Evolutionary conservation across 1,140 invertebrate species (phyloP).

Genomic region (Eulimnadia texana): DNA sequence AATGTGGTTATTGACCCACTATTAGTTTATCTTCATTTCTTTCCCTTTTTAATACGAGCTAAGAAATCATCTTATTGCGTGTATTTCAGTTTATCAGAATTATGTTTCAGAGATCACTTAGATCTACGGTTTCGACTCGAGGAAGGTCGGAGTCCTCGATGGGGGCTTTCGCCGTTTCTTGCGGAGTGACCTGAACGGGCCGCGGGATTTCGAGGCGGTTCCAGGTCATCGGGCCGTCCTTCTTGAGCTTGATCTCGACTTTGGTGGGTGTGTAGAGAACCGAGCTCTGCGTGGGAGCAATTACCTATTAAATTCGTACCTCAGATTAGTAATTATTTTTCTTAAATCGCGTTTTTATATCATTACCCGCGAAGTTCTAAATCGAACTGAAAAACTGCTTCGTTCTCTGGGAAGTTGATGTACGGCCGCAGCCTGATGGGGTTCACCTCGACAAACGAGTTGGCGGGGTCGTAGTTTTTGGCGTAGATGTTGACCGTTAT

Average conservation of each 20-base stretch:
- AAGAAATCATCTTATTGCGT: too few species aligned
- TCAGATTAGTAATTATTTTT: too few species aligned
- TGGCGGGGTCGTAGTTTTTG: constrained; percentile 69
- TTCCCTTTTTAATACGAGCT: too few species aligned
- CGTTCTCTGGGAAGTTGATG: constrained; percentile 64
- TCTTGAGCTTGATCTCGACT: constrained; percentile 85
- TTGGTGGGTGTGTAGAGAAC: constrained; percentile 79
- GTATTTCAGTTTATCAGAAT: neutral
- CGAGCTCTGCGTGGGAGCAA: constrained; percentile 49
- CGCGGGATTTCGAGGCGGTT: constrained; percentile 49
- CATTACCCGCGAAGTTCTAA: constrained; percentile 56
- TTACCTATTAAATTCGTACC: constrained; percentile 37
- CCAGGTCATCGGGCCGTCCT: constrained; percentile 73
- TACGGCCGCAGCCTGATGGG: constrained; percentile 60
- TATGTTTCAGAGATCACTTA: constrained; percentile 28
- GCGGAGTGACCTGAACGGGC: constrained; percentile 14
- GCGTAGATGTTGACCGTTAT: constrained; percentile 78
- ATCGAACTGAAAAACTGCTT: constrained; percentile 59
- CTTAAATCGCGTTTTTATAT: too few species aligned
- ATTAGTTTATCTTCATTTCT: too few species aligned
- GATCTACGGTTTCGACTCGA: constrained; percentile 30
- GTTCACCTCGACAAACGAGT: constrained; percentile 64
- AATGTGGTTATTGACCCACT: too few species aligned
- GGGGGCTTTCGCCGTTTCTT: constrained; percentile 1
- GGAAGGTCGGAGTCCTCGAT: constrained; percentile 12